Conservation (phyloP, 2,888 invertebrate species). For the Autographa pulchrina region DNA sequence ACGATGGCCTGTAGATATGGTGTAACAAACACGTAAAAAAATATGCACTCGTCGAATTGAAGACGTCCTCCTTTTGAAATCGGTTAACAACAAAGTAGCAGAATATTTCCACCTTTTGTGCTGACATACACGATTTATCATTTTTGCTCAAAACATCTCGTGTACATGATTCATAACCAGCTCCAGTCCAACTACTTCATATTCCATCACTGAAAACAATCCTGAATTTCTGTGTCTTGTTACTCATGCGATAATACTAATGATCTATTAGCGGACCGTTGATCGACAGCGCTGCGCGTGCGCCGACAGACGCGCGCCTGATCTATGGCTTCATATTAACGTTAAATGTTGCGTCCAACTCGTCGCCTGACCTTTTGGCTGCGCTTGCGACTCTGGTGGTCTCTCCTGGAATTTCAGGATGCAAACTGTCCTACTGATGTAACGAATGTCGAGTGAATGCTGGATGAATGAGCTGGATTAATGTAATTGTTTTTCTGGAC, state of each 20-base stretch:
- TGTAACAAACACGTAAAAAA: too few species aligned
- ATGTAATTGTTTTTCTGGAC: background rate
- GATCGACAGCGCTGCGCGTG: constrained; percentile 51
- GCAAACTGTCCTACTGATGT: constrained; percentile 31
- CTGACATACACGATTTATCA: too few species aligned
- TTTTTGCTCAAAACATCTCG: too few species aligned
- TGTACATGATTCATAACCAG: background rate
- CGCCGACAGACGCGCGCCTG: constrained; percentile 50
- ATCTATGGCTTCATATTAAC: constrained; percentile 58
- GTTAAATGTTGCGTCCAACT: constrained; percentile 53
- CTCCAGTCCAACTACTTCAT: background rate
- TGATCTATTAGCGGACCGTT: constrained; percentile 51
- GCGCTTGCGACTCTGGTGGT: constrained; percentile 50
- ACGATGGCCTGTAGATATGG: too few species aligned
- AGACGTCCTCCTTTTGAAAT: too few species aligned
- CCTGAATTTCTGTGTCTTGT: constrained; percentile 21
- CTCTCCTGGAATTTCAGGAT: constrained; percentile 38
- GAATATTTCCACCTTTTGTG: too few species aligned
- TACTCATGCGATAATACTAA: constrained; percentile 38
- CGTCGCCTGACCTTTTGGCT: constrained; percentile 51
- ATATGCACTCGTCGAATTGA: too few species aligned
- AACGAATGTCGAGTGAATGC: background rate
- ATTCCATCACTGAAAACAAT: constrained; percentile 29
- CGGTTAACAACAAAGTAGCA: too few species aligned
- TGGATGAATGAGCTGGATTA: background rate